Evolutionary conservation across 2,797 vertebrate species (phyloP), one percentile per base, ranked within the genome.

Genomic region (Atherinosoma microstoma): DNA sequence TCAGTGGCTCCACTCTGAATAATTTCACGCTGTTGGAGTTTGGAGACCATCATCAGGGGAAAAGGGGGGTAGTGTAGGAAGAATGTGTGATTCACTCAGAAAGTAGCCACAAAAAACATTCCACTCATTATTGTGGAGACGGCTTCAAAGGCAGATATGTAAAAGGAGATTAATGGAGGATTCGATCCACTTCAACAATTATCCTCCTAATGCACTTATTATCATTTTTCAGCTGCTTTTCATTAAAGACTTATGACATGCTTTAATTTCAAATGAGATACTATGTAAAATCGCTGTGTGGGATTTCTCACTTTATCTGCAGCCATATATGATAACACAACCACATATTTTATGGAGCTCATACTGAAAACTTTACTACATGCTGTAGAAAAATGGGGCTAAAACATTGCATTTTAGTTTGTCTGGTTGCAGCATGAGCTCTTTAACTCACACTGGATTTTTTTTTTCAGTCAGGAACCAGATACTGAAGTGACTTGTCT

Each of bases 151-250:
- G 54, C 34, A 54, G 49, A 78, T 57, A 58, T 54, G 57, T 20
- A 68, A 36, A 32, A 11, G 38, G 38, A 67, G 61, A 77, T 76
- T 56, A 66, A 38, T 75, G 24, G 24, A 70, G 59, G 64, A 80
- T 70, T 67, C 68, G 45, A 78, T 66, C 34, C 68, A 73, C 64
- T 78, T 76, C 59, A 47, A 36, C 58, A 38, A 15, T 73, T 85
- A 76, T 2, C 42, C 51, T 40, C 69, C 58, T 53, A 6, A 58
- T 3, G 40, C 56, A 73, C 61, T 79, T 65, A 58, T 75, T 40
- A 36, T 83, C 73, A 47, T 47, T 24, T 32, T 67, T 58, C 20
- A 45, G 42, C 40, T 34, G 27, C 15, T 58, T 58, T 47, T 47
- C 29, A 58, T 58, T 32, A 58, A 58, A 58, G 65, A 22, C 0